Base-by-base conservation (phyloP, 1,140 invertebrate genomes). In the Stratiolaelaps scimitus region DNA sequence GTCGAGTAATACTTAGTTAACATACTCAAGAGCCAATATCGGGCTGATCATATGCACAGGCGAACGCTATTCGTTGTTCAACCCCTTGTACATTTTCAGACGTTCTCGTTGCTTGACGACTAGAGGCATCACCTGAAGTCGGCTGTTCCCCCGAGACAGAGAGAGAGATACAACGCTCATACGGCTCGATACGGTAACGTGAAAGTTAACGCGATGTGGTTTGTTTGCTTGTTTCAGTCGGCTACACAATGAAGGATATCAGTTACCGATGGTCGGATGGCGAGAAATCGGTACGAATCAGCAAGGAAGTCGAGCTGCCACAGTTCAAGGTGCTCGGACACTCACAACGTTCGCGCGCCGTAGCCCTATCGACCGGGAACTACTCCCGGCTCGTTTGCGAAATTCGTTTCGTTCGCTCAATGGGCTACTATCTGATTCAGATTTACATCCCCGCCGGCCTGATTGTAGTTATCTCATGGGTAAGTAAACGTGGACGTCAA, bases 191-290 rank as follows among this genome's bases (percentile, higher is more conserved):
- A n/a, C n/a, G n/a, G n/a, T n/a, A n/a, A n/a, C n/a, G n/a, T n/a
- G n/a, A n/a, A n/a, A n/a, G n/a, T n/a, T n/a, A n/a, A n/a, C n/a
- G n/a, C n/a, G 34, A 40, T 10, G 34, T 40, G 10, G n/a, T 66
- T 43, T 23, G 64, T 65, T 69, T 44, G 69, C 28, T 80, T 75
- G 74, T 81, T 71, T 78, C 84, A 93, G 90, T 92, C 83, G 90
- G 90, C 80, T 92, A 92, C 83, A 92, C 89, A 76, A 93, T 92
- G 89, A 83, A 87, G 79, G 90, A 94, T 82, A 93, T 94, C 80
- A 84, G 87, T 13, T 71, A 73, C 64, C 64, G 34, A 23, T 71
- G 69, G 69, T 68, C 65, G 19, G 67, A 70, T 76, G 88, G 88
- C 69, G 85, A 87, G 74, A 85, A 87, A 78, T 90, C 89, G 72